phyloP scores from a whole-genome alignment of 2,888 invertebrate genomes.

The Calephelis perditalis region DNA sequence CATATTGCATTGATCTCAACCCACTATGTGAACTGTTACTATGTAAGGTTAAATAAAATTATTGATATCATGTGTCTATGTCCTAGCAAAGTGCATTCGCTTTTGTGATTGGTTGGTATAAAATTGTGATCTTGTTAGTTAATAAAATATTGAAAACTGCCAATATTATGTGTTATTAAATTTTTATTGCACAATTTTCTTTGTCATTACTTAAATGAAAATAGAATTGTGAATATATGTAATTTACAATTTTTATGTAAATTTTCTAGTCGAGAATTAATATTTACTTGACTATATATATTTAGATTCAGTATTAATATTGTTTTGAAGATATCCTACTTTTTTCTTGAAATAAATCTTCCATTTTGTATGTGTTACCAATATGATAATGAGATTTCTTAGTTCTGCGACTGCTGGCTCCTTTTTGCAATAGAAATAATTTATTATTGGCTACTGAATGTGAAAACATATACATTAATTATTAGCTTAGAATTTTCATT shows the following conservation, averaged over 20 bases:
- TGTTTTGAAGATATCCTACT: background rate
- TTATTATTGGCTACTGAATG: too few species aligned
- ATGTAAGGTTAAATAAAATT: constrained; percentile 30
- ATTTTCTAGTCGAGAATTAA: constrained; percentile 10
- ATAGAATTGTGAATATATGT: background rate
- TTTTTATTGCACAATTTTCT: constrained; percentile 15
- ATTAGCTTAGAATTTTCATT: too few species aligned
- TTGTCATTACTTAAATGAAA: constrained; percentile 9
- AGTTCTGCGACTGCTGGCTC: too few species aligned
- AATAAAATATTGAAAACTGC: constrained; percentile 27
- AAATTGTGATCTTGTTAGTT: constrained; percentile 29
- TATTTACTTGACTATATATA: background rate
- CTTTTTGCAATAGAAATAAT: too few species aligned
- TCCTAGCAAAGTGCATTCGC: constrained; percentile 37
- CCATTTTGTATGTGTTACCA: too few species aligned
- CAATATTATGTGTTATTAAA: constrained; percentile 24
- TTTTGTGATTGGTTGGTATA: constrained; percentile 25
- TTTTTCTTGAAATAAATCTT: background rate
- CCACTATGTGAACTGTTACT: constrained; percentile 50
- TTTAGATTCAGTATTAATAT: background rate
- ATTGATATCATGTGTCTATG: constrained; percentile 13
- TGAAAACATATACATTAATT: too few species aligned
- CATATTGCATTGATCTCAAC: constrained; percentile 68
- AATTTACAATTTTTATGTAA: constrained; percentile 3
- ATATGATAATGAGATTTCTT: too few species aligned